Base-by-base conservation (phyloP, 2,113 vertebrate genomes). In the Phaethon lepturus region DNA sequence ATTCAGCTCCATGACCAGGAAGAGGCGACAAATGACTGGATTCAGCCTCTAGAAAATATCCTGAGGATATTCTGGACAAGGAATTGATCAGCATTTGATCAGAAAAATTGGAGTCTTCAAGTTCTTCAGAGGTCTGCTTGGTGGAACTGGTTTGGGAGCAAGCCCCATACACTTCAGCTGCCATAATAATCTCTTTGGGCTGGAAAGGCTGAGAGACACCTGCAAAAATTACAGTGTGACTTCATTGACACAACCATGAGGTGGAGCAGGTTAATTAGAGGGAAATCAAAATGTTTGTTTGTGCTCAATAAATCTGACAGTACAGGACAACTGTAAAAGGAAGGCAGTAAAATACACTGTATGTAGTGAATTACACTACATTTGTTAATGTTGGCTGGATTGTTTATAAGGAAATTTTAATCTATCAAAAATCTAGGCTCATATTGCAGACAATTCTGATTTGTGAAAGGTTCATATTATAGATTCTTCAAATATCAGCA, bases 401-500 rank as follows among this genome's bases (percentile, higher is more conserved):
- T 95, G 49, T 92, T 96, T 90, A 26, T 91, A 94, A 94, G 73
- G 66, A 93, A 87, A 91, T 96, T 94, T 97, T 97, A 96, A 95
- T 97, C 66, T 95, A 77, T 93, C 74, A 95, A 72, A 97, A 96
- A 95, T 96, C 67, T 77, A 33, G 18, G 23, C 25, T 96, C 47
- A 94, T 93, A 59, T 86, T 97, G 76, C 74, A 97, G 86, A 95
- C 84, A 97, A 47, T 73, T 76, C 18, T 58, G 42, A 47, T 73
- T 81, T 71, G 88, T 83, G 89, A 95, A 95, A 94, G 38, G 85
- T 93, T 94, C 82, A 55, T 95, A 96, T 95, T 97, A 94, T 35
- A 95, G 91, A 98, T 97, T 97, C 96, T 88, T 97, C 96, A 94
- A 92, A 80, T 95, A 98, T 97, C 94, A 97, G 72, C 94, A 81